Percentiles rank a stretch among this genome's conserved stretches.
These are phyloP conservation scores for Podabrus alpinus DNA, from an alignment of 2,888 invertebrate species.

Conservation along the genomic window DNA sequence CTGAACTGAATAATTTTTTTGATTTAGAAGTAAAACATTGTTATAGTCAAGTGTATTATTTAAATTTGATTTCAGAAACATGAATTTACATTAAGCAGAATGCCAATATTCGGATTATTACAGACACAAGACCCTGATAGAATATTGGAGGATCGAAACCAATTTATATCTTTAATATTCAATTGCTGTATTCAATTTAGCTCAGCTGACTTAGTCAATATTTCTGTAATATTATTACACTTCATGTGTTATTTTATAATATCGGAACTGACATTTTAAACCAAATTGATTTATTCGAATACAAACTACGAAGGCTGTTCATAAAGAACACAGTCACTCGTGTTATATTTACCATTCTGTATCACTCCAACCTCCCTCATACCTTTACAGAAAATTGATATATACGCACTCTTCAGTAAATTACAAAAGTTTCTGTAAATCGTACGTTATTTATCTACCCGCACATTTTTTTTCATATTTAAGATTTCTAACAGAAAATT, in stretches of 20 bases:
- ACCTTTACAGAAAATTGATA: no score
- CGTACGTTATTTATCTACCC: background rate
- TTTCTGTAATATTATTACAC: background rate
- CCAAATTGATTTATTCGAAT: background rate
- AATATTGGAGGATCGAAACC: background rate
- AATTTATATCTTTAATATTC: background rate
- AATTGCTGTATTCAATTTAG: background rate
- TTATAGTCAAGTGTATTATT: background rate
- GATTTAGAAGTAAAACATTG: no score
- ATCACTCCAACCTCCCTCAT: no score
- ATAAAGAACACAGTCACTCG: no score
- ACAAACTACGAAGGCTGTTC: no score
- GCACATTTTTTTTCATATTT: background rate
- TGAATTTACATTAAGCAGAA: background rate
- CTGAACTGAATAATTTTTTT: no score
- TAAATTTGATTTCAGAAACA: background rate
- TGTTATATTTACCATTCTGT: no score
- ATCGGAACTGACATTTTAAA: background rate
- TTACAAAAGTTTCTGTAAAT: background rate
- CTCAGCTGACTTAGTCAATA: background rate
- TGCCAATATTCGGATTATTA: background rate
- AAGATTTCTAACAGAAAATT: background rate
- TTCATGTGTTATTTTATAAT: background rate
- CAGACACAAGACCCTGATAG: background rate
- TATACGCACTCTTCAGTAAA: background rate